A percentile compares a stretch with the other conserved stretches of the same genome.
Evolutionary conservation across 1,140 invertebrate genomes (phyloP).

Genomic region (Pseudomyrmex sp.): DNA sequence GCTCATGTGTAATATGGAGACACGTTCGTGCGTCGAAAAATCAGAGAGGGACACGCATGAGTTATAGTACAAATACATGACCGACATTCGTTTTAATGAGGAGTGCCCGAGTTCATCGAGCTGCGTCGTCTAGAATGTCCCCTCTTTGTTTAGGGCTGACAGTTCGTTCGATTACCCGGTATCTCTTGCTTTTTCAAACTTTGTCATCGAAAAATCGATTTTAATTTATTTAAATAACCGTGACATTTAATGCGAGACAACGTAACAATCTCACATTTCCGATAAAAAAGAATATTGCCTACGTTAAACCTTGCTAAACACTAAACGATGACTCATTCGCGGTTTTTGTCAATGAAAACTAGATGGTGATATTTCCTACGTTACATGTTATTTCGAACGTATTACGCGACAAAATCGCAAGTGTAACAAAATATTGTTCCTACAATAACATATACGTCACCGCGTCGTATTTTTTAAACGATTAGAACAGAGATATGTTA

Average conservation of each 20-base stretch:
- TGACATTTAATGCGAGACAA: not conserved
- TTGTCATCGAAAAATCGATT: conserved; percentile 7
- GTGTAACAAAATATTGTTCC: too few species aligned
- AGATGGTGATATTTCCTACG: not conserved
- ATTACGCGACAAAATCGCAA: not conserved
- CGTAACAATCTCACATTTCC: not conserved
- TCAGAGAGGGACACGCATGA: not conserved
- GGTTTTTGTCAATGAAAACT: not conserved
- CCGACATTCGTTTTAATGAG: conserved; percentile 75
- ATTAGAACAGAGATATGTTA: not conserved
- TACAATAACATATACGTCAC: too few species aligned
- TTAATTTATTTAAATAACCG: not conserved
- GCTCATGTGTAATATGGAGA: not conserved
- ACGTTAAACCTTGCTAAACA: not conserved
- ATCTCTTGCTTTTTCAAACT: conserved; percentile 53
- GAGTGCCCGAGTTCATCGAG: conserved; percentile 64
- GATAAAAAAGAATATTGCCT: not conserved
- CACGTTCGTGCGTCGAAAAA: not conserved
- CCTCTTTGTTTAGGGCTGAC: conserved; percentile 72
- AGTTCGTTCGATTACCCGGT: conserved; percentile 76
- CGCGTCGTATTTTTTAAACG: not conserved
- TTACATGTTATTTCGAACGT: not conserved
- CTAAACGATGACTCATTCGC: not conserved
- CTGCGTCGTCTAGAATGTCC: conserved; percentile 71
- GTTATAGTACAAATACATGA: conserved; percentile 81